These are phyloP conservation scores for Sphinx pinastri DNA, from an alignment of 2,888 invertebrate species.

Conservation along the genomic window DNA sequence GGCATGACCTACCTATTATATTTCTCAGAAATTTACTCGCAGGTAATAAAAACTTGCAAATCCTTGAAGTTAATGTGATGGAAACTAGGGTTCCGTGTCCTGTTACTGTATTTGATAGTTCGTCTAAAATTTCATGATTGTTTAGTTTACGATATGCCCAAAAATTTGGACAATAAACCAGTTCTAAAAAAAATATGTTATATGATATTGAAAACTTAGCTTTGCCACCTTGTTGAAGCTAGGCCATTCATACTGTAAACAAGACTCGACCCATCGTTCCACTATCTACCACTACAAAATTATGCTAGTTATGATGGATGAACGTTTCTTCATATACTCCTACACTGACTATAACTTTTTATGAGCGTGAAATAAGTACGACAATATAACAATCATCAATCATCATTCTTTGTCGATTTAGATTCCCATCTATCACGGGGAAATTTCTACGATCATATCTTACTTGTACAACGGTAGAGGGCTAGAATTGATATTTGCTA, in stretches of 20 bases:
- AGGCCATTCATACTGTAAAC: too few relatives aligned
- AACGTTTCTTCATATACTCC: not conserved
- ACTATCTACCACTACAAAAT: not conserved
- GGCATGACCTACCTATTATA: not conserved
- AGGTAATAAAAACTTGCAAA: not conserved
- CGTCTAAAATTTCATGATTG: conserved; percentile 13
- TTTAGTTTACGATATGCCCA: not conserved
- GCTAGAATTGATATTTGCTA: not conserved
- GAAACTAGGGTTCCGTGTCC: not conserved
- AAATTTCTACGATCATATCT: not conserved
- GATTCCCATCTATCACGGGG: not conserved
- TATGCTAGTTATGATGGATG: not conserved
- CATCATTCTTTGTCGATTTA: conserved; percentile 1
- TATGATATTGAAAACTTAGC: not conserved
- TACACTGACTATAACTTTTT: not conserved
- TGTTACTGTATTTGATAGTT: not conserved
- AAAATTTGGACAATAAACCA: not conserved
- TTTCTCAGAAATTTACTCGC: conserved; percentile 1
- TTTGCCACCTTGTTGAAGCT: too few relatives aligned
- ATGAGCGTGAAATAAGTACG: not conserved
- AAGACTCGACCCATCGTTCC: too few relatives aligned
- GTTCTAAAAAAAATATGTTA: not conserved
- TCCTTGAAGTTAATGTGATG: conserved; percentile 2
- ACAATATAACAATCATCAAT: conserved; percentile 1
- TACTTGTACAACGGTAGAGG: not conserved